phyloP scores from a whole-genome alignment of 1,140 invertebrate species.

The Drosophila serrata region DNA sequence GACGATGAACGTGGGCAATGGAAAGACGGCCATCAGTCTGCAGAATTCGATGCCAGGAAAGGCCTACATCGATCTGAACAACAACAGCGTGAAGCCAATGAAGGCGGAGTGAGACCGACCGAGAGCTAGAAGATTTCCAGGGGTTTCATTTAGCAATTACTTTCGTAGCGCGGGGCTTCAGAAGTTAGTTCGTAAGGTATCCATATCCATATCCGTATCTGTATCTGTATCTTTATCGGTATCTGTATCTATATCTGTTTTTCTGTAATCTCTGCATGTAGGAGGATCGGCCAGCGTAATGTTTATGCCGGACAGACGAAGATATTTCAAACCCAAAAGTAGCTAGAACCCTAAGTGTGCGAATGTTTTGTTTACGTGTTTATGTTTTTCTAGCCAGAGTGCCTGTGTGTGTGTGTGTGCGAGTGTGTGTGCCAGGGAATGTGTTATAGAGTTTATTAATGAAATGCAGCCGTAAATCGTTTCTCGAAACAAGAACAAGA shows the following conservation, averaged over 20 bases:
- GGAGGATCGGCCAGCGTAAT: conserved; percentile 56
- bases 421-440: conserved; percentile 15
- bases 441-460: conserved; percentile 57
- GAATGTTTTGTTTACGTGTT: conserved; percentile 50
- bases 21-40: conserved; percentile 23
- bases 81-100: conserved; percentile 72
- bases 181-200: conserved; percentile 51
- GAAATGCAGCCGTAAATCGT: conserved; percentile 62
- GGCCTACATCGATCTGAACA: conserved; percentile 76
- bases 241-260: conserved; percentile 28
- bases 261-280: conserved; percentile 34
- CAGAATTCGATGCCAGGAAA: conserved; percentile 47
- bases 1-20: conserved; percentile 35
- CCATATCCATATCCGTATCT: conserved; percentile 37
- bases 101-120: conserved; percentile 66
- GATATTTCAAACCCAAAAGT: conserved; percentile 70
- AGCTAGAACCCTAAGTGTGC: conserved; percentile 67
- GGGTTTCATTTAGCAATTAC: conserved; percentile 47
- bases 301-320: conserved; percentile 77
- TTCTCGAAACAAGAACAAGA: conserved; percentile 53
- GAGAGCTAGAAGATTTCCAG: conserved; percentile 12
- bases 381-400: conserved; percentile 47
- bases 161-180: conserved; percentile 72
- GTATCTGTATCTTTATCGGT: conserved; percentile 33
- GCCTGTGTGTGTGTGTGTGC: conserved; percentile 22